Percentiles rank a stretch among this genome's conserved stretches.
Conservation (phyloP, 1,140 invertebrate species). For the Cydia fagiglandana region DNA sequence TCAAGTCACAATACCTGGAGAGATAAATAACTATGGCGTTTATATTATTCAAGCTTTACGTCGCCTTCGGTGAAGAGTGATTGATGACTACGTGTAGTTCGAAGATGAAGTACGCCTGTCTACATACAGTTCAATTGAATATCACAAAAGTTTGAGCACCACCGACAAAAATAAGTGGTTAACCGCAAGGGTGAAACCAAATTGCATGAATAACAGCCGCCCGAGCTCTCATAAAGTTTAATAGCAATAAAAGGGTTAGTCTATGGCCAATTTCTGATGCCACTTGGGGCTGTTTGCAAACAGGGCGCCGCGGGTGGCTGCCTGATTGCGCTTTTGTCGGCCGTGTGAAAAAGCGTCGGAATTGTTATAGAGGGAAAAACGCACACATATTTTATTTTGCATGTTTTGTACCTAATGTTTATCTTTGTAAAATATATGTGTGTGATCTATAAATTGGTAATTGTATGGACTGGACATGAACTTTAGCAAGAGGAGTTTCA, state of each 20-base stretch:
- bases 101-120: not conserved
- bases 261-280: constrained; percentile 49
- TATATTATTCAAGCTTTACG: too few relatives aligned
- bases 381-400: not conserved
- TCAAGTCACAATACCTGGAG: too few relatives aligned
- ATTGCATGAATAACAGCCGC: constrained; percentile 23
- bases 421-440: too few relatives aligned
- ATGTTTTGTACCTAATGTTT: too few relatives aligned
- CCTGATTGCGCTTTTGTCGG: constrained; percentile 69
- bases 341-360: constrained; percentile 34
- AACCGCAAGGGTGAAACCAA: constrained; percentile 21
- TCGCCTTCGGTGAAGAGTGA: not conserved
- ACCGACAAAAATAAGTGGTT: not conserved
- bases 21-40: too few relatives aligned
- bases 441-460: too few relatives aligned
- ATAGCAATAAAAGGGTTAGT: constrained; percentile 36
- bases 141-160: constrained; percentile 7
- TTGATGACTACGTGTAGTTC: not conserved
- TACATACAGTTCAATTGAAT: not conserved
- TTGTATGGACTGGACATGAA: too few relatives aligned
- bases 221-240: not conserved
- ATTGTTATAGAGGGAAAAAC: not conserved
- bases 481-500: too few relatives aligned
- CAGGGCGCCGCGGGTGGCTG: constrained; percentile 61
- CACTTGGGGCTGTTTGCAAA: constrained; percentile 62